Base-by-base conservation (phyloP, 2,797 vertebrate genomes). In the Phyllotis vaccarum region DNA sequence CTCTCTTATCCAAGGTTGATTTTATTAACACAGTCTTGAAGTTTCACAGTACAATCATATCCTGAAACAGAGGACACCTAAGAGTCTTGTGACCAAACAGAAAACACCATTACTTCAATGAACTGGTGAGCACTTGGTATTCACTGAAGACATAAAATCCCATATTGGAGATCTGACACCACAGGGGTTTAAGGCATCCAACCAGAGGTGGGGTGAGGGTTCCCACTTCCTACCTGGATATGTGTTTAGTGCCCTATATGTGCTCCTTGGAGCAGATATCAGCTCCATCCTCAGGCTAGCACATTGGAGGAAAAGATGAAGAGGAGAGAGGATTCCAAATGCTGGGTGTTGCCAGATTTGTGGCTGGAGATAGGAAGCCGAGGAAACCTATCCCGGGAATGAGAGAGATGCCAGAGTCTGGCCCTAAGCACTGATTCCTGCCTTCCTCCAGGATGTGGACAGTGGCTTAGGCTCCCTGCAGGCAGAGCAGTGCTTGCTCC, bases 51-150 rank as follows among this genome's bases (percentile, higher is more conserved):
- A 37, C 2, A 24, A 24, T 74, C 37, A 43, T 74, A 43, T 43
- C 40, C 70, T 24, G 21, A 21, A 74, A 27, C 22, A 74, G 40
- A 74, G 40, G 40, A n/a, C 78, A 37, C 3, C 14, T 6, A 24
- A 81, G 31, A 19, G 12, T 70, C 24, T 37, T 54, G 5, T 60
- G 74, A 17, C 68, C 76, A 74, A 68, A 46, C 34, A n/a, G 46
- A 54, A 87, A 94, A 89, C 24, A 72, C 49, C 2, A 86, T 86
- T 70, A 37, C 68, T 89, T 79, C 72, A 14, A 70, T 88, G 83
- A 81, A 66, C n/a, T 7, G 13, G 12, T 43, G 34, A 96, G 31
- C 19, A 60, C 75, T 37, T 40, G 31, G 8, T 34, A 43, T 34
- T 78, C 27, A 22, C 22, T 29, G 86, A 81, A 92, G 58, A 14